Conservation (phyloP, 2,797 vertebrate species). For the Stomatorhinus walkeri region DNA sequence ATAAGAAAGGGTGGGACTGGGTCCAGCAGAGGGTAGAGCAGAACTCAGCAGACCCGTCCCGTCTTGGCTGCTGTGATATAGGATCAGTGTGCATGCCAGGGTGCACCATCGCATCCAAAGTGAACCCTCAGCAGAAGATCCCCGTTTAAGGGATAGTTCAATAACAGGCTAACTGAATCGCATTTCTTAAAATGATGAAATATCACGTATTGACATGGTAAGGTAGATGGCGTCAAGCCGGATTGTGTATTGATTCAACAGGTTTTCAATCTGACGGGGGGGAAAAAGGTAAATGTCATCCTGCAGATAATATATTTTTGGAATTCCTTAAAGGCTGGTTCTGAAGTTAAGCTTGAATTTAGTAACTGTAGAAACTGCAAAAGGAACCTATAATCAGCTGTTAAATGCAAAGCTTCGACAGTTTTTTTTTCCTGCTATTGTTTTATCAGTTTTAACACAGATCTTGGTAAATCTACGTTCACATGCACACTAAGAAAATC, state of each 20-base stretch:
- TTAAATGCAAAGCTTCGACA: not conserved
- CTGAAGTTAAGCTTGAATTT: not conserved
- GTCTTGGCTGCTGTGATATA: not conserved
- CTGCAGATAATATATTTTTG: not conserved
- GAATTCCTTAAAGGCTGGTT: not conserved
- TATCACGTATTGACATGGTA: not conserved
- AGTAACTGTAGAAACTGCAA: not conserved
- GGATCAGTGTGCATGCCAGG: not conserved
- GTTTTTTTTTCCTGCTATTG: not conserved
- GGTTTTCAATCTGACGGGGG: not conserved
- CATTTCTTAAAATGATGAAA: not conserved
- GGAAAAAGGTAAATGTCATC: not conserved
- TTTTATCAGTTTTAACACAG: not conserved
- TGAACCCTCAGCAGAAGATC: not conserved
- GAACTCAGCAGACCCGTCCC: not conserved
- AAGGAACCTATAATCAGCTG: not conserved
- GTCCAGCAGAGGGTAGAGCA: not conserved
- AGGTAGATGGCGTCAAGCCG: not conserved
- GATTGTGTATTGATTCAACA: conserved; percentile 2
- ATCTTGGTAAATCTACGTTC: not conserved
- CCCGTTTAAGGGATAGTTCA: not conserved
- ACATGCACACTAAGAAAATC: not conserved
- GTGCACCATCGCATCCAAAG: not conserved
- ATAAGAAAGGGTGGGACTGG: not conserved
- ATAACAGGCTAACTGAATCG: not conserved